Percentiles rank a stretch among this genome's conserved stretches.
phyloP scores from a whole-genome alignment of 2,113 vertebrate species.

The Cephalopterus ornatus region DNA sequence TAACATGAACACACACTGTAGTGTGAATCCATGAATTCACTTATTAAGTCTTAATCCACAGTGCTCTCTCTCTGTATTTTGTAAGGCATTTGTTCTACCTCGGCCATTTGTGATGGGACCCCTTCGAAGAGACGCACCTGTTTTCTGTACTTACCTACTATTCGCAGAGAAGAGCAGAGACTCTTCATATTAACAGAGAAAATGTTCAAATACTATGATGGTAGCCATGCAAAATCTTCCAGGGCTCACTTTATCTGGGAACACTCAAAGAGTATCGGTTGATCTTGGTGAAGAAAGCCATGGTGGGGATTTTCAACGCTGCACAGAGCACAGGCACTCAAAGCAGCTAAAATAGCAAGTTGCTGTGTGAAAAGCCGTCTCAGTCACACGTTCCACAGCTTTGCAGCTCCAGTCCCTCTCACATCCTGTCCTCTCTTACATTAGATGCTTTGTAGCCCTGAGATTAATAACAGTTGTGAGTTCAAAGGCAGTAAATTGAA shows the following conservation, averaged over 20 bases:
- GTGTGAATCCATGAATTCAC: not conserved
- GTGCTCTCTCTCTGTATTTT: not conserved
- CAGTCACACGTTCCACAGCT: not conserved
- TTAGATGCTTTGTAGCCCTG: not conserved
- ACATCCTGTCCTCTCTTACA: slow-evolving; percentile 35
- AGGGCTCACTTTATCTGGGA: not conserved
- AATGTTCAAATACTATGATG: fast-evolving
- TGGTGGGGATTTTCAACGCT: fast-evolving
- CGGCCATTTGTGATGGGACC: not conserved
- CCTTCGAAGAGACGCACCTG: not conserved
- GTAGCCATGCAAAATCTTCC: not conserved
- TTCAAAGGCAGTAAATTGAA: slow-evolving; percentile 29
- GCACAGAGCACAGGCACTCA: fast-evolving
- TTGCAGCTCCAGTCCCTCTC: not conserved
- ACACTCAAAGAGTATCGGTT: not conserved
- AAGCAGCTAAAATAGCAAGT: not conserved
- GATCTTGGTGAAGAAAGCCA: not conserved
- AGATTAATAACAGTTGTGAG: slow-evolving; percentile 34
- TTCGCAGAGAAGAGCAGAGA: not conserved
- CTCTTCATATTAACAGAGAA: not conserved
- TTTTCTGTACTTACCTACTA: not conserved
- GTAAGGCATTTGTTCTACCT: not conserved
- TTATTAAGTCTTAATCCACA: not conserved
- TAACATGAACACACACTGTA: not conserved
- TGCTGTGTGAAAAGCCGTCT: not conserved